phyloP scores from a whole-genome alignment of 2,797 vertebrate species.

The Dicrostonyx torquatus region DNA sequence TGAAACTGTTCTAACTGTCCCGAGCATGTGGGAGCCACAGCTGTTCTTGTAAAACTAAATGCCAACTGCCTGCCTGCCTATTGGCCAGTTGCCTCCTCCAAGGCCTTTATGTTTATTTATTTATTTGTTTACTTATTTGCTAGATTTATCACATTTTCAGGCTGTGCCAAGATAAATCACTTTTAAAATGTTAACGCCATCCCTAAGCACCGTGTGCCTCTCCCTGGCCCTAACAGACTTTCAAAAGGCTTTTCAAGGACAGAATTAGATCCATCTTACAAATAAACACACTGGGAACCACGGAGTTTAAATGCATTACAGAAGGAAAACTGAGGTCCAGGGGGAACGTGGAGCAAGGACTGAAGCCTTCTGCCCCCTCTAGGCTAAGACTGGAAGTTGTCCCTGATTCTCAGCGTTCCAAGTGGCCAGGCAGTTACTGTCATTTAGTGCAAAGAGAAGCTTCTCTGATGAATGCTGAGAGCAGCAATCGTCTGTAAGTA shows the following conservation, averaged over 20 bases:
- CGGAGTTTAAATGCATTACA: slow-evolving; percentile 19
- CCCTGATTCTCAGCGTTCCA: not conserved
- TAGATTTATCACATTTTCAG: slow-evolving; percentile 77
- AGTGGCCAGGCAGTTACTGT: not conserved
- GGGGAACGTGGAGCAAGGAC: not conserved
- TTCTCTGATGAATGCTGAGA: not conserved
- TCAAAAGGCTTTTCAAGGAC: slow-evolving; percentile 47
- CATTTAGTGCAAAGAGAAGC: not conserved
- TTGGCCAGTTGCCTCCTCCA: slow-evolving; percentile 62
- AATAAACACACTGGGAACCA: slow-evolving; percentile 64
- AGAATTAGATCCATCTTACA: slow-evolving; percentile 70
- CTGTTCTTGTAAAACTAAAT: slow-evolving; percentile 75
- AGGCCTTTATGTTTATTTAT: slow-evolving; percentile 77
- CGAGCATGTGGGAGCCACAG: slow-evolving; percentile 73
- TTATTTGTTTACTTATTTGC: slow-evolving; percentile 80
- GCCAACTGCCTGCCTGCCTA: slow-evolving; percentile 50
- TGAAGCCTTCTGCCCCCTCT: not conserved
- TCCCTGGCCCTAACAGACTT: slow-evolving; percentile 1
- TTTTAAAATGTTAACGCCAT: slow-evolving; percentile 66
- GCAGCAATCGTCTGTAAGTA: not conserved
- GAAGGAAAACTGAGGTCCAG: slow-evolving; percentile 28
- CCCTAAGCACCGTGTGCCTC: slow-evolving; percentile 38
- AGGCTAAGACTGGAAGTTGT: not conserved
- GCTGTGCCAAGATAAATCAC: slow-evolving; percentile 75
- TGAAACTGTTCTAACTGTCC: slow-evolving; percentile 71